Percentiles rank a stretch among this genome's conserved stretches.
Conservation (phyloP, 2,888 invertebrate species). For the Cremastobaeus sp. region DNA sequence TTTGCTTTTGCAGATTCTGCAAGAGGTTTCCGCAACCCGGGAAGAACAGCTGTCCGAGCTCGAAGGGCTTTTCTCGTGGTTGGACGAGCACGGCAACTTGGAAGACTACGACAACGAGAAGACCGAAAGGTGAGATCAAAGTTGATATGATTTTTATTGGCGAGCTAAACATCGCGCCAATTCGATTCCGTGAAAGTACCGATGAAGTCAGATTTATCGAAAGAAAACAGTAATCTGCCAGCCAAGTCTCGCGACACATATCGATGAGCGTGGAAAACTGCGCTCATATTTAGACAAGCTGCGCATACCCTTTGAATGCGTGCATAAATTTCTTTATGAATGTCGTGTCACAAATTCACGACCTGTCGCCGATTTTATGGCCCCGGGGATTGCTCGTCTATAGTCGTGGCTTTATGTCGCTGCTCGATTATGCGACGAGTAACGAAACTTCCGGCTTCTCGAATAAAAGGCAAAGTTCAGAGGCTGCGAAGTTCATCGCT, state of each 20-base stretch:
- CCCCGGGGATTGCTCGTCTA: conserved; percentile 68
- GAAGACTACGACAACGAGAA: too few relatives aligned
- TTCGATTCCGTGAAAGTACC: too few relatives aligned
- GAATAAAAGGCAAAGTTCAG: conserved; percentile 61
- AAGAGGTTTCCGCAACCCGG: too few relatives aligned
- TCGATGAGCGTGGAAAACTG: conserved; percentile 18
- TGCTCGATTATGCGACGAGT: conserved; percentile 66
- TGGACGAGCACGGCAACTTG: too few relatives aligned
- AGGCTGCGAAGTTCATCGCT: conserved; percentile 57
- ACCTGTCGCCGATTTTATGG: conserved; percentile 75
- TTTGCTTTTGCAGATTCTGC: too few relatives aligned
- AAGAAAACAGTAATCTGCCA: conserved; percentile 24
- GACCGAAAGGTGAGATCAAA: too few relatives aligned
- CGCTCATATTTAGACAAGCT: conserved; percentile 31
- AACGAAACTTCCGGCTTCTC: conserved; percentile 67
- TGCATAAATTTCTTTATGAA: conserved; percentile 75
- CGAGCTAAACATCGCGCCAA: background rate
- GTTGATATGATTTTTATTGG: background rate
- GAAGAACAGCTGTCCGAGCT: too few relatives aligned
- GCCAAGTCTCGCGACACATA: conserved; percentile 16
- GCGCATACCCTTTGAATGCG: conserved; percentile 62
- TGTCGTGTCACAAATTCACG: conserved; percentile 74
- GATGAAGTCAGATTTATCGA: conserved; percentile 62
- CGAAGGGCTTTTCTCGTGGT: too few relatives aligned
- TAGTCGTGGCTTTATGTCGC: conserved; percentile 67